Evolutionary conservation across 1,140 invertebrate genomes (phyloP).

Genomic region (Aphelenchoides fujianensis): DNA sequence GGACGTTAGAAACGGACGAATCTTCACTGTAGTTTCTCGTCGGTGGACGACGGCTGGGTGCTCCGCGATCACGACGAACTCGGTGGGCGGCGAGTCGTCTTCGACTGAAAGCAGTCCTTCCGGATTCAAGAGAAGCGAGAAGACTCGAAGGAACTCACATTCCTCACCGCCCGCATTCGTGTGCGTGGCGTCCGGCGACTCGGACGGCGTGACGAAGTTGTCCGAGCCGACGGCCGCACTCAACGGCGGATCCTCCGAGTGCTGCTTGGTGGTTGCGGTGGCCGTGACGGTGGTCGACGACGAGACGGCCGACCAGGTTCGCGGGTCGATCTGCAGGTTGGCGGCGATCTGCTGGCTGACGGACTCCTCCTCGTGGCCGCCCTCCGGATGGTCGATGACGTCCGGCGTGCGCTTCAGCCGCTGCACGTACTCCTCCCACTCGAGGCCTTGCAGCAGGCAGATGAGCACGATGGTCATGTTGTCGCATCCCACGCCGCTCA

Average conservation of each 20-base stretch:
- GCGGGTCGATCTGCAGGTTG: neutral
- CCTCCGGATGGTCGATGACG: neutral
- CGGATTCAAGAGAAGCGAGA: neutral
- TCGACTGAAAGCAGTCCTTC: neutral
- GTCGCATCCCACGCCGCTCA: conserved; percentile 93
- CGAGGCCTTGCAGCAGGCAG: conserved; percentile 70
- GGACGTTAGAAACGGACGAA: too few relatives aligned
- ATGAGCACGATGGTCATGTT: conserved; percentile 94
- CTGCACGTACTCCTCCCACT: neutral
- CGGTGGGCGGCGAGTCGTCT: conserved; percentile 12
- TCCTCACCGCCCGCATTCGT: neutral
- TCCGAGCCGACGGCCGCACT: neutral
- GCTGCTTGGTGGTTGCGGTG: conserved; percentile 1
- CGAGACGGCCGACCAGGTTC: neutral
- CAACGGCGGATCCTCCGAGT: neutral
- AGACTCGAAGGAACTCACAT: too few relatives aligned
- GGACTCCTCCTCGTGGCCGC: neutral
- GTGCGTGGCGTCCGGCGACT: conserved; percentile 16
- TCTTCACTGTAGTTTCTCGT: too few relatives aligned
- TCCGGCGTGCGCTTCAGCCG: neutral
- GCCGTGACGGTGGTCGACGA: neutral
- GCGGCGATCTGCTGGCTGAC: neutral
- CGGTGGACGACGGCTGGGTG: too few relatives aligned
- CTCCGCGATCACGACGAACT: neutral
- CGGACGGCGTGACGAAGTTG: conserved; percentile 13